phyloP scores from a whole-genome alignment of 35 echinoderm and acorn worm species.

The Lytechinus pictus region DNA sequence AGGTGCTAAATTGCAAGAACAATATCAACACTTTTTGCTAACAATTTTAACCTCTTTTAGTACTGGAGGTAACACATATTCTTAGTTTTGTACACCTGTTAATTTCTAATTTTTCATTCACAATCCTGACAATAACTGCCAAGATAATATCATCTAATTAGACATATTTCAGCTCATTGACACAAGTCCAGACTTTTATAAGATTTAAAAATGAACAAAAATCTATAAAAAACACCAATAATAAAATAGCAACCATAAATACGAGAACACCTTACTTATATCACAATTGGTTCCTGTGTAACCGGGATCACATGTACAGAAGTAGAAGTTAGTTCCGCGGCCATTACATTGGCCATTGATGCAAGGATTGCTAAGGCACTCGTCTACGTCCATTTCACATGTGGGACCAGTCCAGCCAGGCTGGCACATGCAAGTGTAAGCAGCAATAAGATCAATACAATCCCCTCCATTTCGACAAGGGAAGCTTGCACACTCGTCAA shows the following conservation, averaged over 20 bases:
- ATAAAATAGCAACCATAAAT: neutral
- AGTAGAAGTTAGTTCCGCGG: slow-evolving; percentile 44
- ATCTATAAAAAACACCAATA: too few relatives aligned
- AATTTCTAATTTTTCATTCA: too few relatives aligned
- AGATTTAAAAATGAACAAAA: neutral
- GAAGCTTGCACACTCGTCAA: neutral
- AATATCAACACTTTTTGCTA: too few relatives aligned
- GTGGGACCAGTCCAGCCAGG: neutral
- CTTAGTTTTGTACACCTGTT: too few relatives aligned
- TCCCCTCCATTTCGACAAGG: neutral
- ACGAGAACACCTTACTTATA: slow-evolving; percentile 21
- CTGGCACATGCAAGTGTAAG: neutral
- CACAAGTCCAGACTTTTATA: neutral
- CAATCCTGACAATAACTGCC: too few relatives aligned
- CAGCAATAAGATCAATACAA: neutral
- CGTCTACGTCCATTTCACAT: slow-evolving; percentile 50
- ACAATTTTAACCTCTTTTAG: too few relatives aligned
- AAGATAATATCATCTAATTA: too few relatives aligned
- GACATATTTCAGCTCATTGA: too few relatives aligned
- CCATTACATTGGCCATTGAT: slow-evolving; percentile 46
- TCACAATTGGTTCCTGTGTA: slow-evolving; percentile 62
- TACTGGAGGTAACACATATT: too few relatives aligned
- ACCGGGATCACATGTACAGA: slow-evolving; percentile 58
- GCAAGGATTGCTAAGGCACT: slow-evolving; percentile 61
- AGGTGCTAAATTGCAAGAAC: too few relatives aligned